These are phyloP conservation scores for Melanotus villosus DNA, from an alignment of 2,888 invertebrate genomes.

Conservation along the genomic window DNA sequence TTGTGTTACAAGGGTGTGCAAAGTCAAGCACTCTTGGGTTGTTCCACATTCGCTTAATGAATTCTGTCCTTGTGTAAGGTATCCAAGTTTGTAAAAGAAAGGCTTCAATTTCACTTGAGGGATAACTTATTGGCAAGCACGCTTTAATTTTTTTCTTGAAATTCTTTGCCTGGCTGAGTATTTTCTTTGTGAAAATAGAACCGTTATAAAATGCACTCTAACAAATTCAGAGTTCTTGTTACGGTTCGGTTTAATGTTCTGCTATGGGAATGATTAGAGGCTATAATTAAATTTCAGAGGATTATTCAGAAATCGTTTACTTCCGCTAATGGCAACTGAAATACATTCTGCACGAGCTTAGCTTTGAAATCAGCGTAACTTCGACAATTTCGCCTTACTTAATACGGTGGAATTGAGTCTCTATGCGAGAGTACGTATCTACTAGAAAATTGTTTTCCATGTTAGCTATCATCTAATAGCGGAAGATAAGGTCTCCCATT, in stretches of 20 bases:
- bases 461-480: slow-evolving; percentile 1
- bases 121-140: too few relatives aligned
- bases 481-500: slow-evolving; percentile 8
- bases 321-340: too few relatives aligned
- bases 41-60: slow-evolving; percentile 40
- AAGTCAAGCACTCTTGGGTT: slow-evolving; percentile 33
- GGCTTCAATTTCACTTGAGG: slow-evolving; percentile 23
- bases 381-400: not conserved
- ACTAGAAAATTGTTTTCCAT: slow-evolving; percentile 1
- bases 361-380: not conserved
- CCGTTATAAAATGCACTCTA: too few relatives aligned
- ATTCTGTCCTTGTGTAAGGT: slow-evolving; percentile 32
- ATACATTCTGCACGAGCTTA: too few relatives aligned
- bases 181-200: too few relatives aligned
- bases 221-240: too few relatives aligned
- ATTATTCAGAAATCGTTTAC: too few relatives aligned
- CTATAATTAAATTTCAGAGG: too few relatives aligned
- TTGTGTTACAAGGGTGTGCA: slow-evolving; percentile 27
- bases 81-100: slow-evolving; percentile 29
- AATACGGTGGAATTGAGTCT: not conserved
- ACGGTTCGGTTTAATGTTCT: too few relatives aligned
- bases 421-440: not conserved
- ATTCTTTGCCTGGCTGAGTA: too few relatives aligned
- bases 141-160: too few relatives aligned
- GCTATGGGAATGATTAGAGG: too few relatives aligned